Base-by-base conservation (phyloP, 2,888 invertebrate genomes). In the Cepaea hortensis region DNA sequence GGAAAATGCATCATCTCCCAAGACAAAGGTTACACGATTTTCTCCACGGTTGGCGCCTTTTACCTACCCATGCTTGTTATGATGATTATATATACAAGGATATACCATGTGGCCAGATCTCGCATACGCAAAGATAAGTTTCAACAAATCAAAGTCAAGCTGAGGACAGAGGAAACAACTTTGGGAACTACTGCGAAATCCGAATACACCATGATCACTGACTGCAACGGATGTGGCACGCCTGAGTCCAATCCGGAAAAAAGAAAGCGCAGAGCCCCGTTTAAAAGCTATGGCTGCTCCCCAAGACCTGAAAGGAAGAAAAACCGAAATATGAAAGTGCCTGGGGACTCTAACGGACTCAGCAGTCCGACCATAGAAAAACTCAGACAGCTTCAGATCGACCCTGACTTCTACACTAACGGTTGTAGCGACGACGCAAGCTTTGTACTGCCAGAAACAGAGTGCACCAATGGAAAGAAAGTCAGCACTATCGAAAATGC, bases 21-120 rank as follows among this genome's bases (percentile, higher is more conserved):
- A 95, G 97, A 98, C 88, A 90, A 92, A 85, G 96, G 97, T 86
- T 98, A 95, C 87, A 98, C 98, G 95, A 97, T 98, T 93, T 99
- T 99, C 95, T 98, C 98, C 87, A 99, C 99, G 20, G 97, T 97
- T 95, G 97, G 98, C 90, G 99, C 99, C 62, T 99, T 99, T 95
- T 99, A 99, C 95, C 96, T 98, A 91, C 99, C 99, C 3, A 96
- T 99, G 70, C 95, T 98, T 89, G 97, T 98, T 90, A 99, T 99
- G 94, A 96, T 99, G 91, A 96, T 98, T 90, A 96, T 99, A 75
- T 99, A 99, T 95, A 98, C 98, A 97, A 98, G 98, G 95, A 99
- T 99, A 94, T 99, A 91, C 95, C 97, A 98, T 95, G 97, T 97
- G 73, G 99, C 99, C 3, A 95, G 88, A 18, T 85, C 88, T 13